Conservation (phyloP, 2,888 invertebrate species). For the Drosophila paracracens region DNA sequence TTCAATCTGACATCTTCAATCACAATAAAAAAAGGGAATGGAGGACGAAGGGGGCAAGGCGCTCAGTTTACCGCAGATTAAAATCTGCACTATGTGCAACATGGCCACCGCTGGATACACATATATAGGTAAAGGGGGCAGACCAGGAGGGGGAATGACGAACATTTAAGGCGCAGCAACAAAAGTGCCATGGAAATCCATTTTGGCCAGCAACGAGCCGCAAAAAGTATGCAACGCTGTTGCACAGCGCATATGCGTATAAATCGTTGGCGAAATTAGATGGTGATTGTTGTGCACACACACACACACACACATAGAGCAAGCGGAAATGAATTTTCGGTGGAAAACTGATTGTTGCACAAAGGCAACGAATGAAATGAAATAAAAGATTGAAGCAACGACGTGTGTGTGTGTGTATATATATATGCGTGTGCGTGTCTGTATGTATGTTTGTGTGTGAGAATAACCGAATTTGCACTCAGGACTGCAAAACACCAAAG, state of each 20-base stretch:
- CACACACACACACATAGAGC: slow-evolving; percentile 30
- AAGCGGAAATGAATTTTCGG: slow-evolving; percentile 77
- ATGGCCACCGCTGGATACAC: not conserved
- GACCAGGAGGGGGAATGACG: not conserved
- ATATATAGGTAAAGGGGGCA: not conserved
- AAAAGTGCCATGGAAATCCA: slow-evolving; percentile 60
- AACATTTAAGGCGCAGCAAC: slow-evolving; percentile 21
- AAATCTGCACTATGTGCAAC: slow-evolving; percentile 35
- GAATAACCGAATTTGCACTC: slow-evolving; percentile 47
- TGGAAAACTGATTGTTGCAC: slow-evolving; percentile 76
- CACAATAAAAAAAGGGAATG: slow-evolving; percentile 6
- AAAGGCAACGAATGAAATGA: slow-evolving; percentile 55
- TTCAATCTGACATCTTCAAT: slow-evolving; percentile 65
- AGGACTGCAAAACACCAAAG: slow-evolving; percentile 41
- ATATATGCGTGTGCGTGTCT: slow-evolving; percentile 22
- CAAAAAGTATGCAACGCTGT: slow-evolving; percentile 48
- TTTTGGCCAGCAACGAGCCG: slow-evolving; percentile 41
- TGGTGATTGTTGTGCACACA: slow-evolving; percentile 50
- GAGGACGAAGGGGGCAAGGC: not conserved
- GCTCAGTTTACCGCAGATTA: slow-evolving; percentile 38
- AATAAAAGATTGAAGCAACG: slow-evolving; percentile 55
- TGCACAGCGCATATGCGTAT: slow-evolving; percentile 41
- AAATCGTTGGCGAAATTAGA: slow-evolving; percentile 69
- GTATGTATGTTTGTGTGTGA: slow-evolving; percentile 18
- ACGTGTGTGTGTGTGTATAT: slow-evolving; percentile 7